phyloP scores from a whole-genome alignment of 2,888 invertebrate genomes.

The Nymphalis c-album region DNA sequence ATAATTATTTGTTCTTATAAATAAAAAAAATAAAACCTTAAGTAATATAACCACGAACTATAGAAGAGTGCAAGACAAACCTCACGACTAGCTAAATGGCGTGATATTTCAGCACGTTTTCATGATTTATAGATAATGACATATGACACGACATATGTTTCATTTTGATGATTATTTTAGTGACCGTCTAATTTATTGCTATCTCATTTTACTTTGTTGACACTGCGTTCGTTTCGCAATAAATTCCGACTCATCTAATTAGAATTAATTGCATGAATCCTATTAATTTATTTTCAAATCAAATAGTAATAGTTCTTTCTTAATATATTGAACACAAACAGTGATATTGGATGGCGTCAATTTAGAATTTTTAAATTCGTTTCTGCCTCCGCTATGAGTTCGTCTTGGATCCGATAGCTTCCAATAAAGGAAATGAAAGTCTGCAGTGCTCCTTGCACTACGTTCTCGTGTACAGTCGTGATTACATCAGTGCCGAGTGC shows the following conservation, averaged over 20 bases:
- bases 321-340: background rate
- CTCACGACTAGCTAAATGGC: constrained; percentile 11
- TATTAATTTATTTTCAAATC: too few species aligned
- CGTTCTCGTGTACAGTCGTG: constrained; percentile 14
- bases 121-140: constrained; percentile 13
- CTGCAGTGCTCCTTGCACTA: constrained; percentile 26
- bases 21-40: background rate
- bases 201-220: constrained; percentile 3
- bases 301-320: too few species aligned
- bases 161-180: constrained; percentile 21
- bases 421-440: constrained; percentile 36
- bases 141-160: constrained; percentile 11
- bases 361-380: background rate
- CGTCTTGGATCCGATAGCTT: constrained; percentile 5
- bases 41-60: background rate
- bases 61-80: background rate
- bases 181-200: constrained; percentile 14
- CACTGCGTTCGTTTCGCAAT: background rate
- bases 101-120: constrained; percentile 14
- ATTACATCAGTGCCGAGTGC: constrained; percentile 29
- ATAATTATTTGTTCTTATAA: too few species aligned
- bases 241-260: background rate
- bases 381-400: background rate
- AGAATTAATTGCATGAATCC: background rate
- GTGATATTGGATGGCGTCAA: background rate